Evolutionary conservation across 2,113 vertebrate genomes (phyloP).

Genomic region (Sphyrna mokarran): DNA sequence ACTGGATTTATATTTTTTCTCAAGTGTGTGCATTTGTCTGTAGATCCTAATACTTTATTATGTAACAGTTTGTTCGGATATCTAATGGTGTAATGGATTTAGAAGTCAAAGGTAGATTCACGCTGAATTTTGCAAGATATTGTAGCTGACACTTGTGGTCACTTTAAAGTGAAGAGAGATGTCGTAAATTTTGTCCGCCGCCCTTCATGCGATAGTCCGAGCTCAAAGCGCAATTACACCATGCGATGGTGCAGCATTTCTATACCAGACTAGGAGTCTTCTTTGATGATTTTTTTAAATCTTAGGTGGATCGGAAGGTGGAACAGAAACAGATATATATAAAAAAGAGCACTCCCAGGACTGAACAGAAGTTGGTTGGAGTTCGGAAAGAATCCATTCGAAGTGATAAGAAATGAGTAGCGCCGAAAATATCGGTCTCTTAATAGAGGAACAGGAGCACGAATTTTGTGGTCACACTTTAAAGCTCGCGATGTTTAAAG

Average conservation of each 20-base stretch:
- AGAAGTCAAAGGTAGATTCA: neutral
- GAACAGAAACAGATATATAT: neutral
- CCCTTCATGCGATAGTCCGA: neutral
- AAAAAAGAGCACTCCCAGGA: neutral
- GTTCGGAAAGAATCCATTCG: neutral
- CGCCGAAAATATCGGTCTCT: neutral
- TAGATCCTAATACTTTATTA: neutral
- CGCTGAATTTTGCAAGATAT: neutral
- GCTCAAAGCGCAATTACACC: neutral
- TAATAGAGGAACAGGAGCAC: neutral
- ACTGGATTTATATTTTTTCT: neutral
- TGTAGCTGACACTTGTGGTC: neutral
- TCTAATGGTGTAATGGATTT: neutral
- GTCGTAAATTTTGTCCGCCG: neutral
- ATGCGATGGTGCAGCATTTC: neutral
- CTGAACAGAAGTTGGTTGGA: neutral
- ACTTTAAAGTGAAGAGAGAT: neutral
- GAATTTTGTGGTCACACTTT: constrained; percentile 2
- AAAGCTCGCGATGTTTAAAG: constrained; percentile 18
- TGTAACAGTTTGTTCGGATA: neutral
- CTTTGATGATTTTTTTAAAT: neutral
- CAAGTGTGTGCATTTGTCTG: neutral
- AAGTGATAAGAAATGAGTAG: neutral
- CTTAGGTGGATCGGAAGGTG: neutral
- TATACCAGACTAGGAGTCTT: neutral